Percentiles rank a stretch among this genome's conserved stretches.
Conservation (phyloP, 1,140 invertebrate species). For the Rhysida immarginata region DNA sequence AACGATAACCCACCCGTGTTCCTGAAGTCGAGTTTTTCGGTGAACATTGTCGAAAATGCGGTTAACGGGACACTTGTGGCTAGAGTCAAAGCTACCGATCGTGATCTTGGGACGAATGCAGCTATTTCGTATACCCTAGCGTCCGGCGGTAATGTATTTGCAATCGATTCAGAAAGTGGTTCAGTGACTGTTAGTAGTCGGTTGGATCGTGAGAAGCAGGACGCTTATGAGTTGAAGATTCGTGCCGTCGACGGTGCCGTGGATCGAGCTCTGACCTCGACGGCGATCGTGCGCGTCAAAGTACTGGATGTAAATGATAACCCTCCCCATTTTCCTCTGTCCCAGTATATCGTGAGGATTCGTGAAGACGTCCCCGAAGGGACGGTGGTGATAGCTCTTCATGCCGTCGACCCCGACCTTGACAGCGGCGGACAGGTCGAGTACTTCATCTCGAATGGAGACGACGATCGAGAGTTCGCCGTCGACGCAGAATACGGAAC, state of each 20-base stretch:
- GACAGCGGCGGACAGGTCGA: conserved; percentile 55
- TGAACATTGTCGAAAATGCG: conserved; percentile 33
- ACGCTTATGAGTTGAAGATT: conserved; percentile 65
- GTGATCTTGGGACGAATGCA: conserved; percentile 59
- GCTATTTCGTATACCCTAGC: conserved; percentile 59
- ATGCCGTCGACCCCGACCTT: conserved; percentile 73
- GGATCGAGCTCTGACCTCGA: conserved; percentile 44
- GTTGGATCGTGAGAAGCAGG: conserved; percentile 68
- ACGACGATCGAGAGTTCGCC: conserved; percentile 40
- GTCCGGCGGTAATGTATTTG: conserved; percentile 68
- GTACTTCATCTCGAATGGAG: conserved; percentile 51
- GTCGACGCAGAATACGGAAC: conserved; percentile 70
- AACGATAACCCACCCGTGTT: conserved; percentile 36
- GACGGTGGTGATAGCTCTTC: conserved; percentile 64
- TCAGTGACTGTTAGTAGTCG: conserved; percentile 53
- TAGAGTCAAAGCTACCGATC: conserved; percentile 56
- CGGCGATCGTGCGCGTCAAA: conserved; percentile 54
- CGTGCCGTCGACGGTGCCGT: conserved; percentile 53
- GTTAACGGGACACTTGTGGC: conserved; percentile 43
- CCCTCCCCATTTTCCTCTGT: conserved; percentile 50
- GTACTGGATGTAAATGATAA: conserved; percentile 89
- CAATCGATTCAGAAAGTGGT: conserved; percentile 58
- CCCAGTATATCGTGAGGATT: conserved; percentile 54
- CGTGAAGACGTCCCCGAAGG: conserved; percentile 80
- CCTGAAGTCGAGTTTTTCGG: conserved; percentile 31